These are phyloP conservation scores for Cataglyphis hispanica DNA, from an alignment of 1,140 invertebrate species.

Conservation along the genomic window DNA sequence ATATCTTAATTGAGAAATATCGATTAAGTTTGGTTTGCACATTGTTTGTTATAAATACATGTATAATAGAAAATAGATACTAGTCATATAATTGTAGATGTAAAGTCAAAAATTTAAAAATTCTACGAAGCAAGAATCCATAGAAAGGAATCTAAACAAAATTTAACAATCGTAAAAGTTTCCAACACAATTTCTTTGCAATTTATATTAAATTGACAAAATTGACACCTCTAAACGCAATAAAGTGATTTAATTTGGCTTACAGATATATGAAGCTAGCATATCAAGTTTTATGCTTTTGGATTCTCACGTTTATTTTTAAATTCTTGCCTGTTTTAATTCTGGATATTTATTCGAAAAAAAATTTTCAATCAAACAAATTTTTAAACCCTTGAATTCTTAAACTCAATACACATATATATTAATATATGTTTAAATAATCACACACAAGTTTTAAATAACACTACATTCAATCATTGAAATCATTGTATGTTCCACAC, in stretches of 20 bases:
- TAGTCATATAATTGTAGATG: background rate
- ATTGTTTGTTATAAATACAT: background rate
- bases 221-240: background rate
- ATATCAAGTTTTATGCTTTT: background rate
- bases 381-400: conserved; percentile 37
- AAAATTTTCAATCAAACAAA: background rate
- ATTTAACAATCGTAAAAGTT: background rate
- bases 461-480: background rate
- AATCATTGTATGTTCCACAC: background rate
- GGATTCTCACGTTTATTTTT: conserved; percentile 18
- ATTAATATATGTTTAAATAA: conserved; percentile 16
- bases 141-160: conserved; percentile 11
- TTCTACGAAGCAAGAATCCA: conserved; percentile 2
- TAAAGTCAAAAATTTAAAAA: conserved; percentile 23
- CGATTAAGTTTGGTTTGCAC: background rate
- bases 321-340: conserved; percentile 20
- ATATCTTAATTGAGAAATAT: conserved; percentile 6
- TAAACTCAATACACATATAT: background rate
- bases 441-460: background rate
- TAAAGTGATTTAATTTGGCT: background rate
- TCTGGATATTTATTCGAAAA: background rate
- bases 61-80: conserved; percentile 6
- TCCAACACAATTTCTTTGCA: background rate
- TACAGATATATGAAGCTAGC: background rate
- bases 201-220: background rate